Evolutionary conservation across 2,797 vertebrate species (phyloP), one percentile per base, ranked within the genome.

Genomic region (Sebastes elongatus): DNA sequence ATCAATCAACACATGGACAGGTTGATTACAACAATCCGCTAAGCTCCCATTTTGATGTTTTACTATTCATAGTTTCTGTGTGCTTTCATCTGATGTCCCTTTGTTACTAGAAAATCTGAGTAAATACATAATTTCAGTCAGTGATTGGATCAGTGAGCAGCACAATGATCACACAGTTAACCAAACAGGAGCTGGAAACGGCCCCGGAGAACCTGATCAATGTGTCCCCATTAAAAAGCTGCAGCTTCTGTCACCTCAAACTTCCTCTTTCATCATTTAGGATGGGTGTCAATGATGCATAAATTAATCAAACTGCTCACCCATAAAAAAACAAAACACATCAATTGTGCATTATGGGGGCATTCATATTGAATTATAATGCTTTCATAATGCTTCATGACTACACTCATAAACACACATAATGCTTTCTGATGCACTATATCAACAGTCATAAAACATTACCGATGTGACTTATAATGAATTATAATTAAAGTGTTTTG

Each of bases 71-170:
- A 20, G 25, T 7, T 28, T 25, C 7, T 32, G 53, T 60, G 63
- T 35, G 76, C 59, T 63, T 74, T 83, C 71, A 69, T 28, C 64
- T 83, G 74, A 61, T 52, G 53, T 74, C 69, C 53, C 32, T 80
- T 68, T 77, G 78, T 65, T 80, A 42, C 28, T 4, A 30, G 57
- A 56, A 7, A 69, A 74, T 72, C 52, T 73, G 60, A 3, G 66
- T 69, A 86, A 89, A 90, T 32, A 74, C 55, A 55, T 75, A 30
- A 76, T 76, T 81, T 65, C 69, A 78, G 69, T 23, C 67, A 64
- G 71, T n/a, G 82, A 86, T 74, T 6, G 63, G 62, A 82, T 88
- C 79, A 78, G 63, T 32, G 85, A 85, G 63, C 85, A 73, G 81
- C 74, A 80, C 87, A 66, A 70, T 62, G 78, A 86, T 76, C 56